Evolutionary conservation across 2,888 invertebrate genomes (phyloP).

Genomic region (Didymodactylos carnosus): DNA sequence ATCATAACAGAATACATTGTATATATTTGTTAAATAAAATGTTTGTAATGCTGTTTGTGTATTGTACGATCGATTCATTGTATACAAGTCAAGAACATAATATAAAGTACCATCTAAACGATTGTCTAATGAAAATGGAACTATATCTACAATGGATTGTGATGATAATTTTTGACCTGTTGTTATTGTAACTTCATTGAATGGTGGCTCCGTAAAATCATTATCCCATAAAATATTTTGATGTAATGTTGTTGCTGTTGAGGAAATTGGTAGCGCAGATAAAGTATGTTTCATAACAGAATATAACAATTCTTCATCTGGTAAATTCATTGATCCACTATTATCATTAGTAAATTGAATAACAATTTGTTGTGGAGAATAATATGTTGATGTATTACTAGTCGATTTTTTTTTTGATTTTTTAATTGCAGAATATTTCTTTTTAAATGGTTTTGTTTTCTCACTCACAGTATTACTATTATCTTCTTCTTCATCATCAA

Average conservation of each 20-base stretch:
- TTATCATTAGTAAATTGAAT: no score
- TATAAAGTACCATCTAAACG: not conserved
- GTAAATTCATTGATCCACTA: no score
- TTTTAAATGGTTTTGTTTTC: not conserved
- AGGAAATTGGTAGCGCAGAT: not conserved
- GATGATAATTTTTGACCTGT: not conserved
- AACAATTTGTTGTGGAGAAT: not conserved
- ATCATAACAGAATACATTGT: no score
- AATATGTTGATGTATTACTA: not conserved
- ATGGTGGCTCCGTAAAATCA: no score
- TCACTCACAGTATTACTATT: not conserved
- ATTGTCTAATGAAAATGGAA: not conserved
- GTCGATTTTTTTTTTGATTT: not conserved
- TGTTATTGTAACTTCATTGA: not conserved
- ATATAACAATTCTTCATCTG: not conserved
- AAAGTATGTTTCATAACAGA: not conserved
- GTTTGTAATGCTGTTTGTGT: not conserved
- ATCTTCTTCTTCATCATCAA: not conserved
- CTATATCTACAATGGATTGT: not conserved
- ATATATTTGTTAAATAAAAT: no score
- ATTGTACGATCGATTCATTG: not conserved
- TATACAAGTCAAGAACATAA: not conserved
- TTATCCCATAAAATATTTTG: no score
- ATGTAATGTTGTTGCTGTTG: not conserved
- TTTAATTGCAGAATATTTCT: not conserved